These are phyloP conservation scores for Glomeris marginata DNA, from an alignment of 2,888 invertebrate genomes.

Conservation along the genomic window DNA sequence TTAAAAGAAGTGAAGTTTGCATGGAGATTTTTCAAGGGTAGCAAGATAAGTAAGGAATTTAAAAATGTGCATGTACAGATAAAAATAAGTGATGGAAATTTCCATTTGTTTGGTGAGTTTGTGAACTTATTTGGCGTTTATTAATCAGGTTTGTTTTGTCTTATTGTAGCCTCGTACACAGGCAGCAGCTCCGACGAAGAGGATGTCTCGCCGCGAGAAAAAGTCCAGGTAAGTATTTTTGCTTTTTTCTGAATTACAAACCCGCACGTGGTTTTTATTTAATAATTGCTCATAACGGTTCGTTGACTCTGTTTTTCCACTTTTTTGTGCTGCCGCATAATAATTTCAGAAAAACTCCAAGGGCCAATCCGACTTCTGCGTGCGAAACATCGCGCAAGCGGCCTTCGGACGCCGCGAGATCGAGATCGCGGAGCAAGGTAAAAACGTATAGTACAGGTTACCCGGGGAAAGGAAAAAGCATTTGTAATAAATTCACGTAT, in stretches of 20 bases:
- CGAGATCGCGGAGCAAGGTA: slow-evolving; percentile 90
- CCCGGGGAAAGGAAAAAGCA: too few species aligned
- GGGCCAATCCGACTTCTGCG: slow-evolving; percentile 81
- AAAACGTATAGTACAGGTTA: too few species aligned
- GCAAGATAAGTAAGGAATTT: too few species aligned
- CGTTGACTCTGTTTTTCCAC: too few species aligned
- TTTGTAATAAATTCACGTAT: too few species aligned
- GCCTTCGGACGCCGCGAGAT: slow-evolving; percentile 91
- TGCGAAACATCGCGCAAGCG: slow-evolving; percentile 80
- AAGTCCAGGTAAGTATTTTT: slow-evolving; percentile 33
- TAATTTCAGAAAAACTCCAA: slow-evolving; percentile 62
- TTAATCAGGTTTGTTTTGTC: not conserved
- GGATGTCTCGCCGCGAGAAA: slow-evolving; percentile 76
- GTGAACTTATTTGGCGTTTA: not conserved
- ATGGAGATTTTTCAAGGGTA: too few species aligned
- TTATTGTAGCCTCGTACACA: slow-evolving; percentile 51
- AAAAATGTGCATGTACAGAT: too few species aligned
- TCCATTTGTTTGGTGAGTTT: not conserved
- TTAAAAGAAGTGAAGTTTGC: too few species aligned
- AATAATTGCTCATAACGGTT: too few species aligned
- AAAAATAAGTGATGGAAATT: not conserved
- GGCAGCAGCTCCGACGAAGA: slow-evolving; percentile 87
- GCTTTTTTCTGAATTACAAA: too few species aligned
- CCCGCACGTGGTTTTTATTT: too few species aligned
- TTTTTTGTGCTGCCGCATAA: too few species aligned